Conservation (phyloP, 92 coral and sea anemone genomes). For the Virgularia gustaviana region DNA sequence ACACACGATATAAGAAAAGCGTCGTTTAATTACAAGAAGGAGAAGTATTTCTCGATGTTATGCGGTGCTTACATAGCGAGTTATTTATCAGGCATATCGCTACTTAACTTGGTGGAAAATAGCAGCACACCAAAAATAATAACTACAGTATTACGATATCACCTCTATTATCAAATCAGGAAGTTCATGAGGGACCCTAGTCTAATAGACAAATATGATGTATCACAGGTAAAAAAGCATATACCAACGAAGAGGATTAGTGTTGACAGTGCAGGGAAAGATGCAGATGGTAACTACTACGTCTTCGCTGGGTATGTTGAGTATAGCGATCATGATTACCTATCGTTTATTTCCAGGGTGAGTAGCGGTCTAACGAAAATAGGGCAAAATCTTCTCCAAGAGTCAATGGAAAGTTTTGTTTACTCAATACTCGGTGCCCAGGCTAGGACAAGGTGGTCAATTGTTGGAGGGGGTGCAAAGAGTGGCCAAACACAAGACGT, state of each 20-base stretch:
- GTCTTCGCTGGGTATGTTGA: not conserved
- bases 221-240: not conserved
- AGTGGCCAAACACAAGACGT: not conserved
- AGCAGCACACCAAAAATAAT: not conserved
- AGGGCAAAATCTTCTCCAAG: not conserved
- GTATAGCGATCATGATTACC: not conserved
- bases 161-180: not conserved
- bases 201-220: not conserved
- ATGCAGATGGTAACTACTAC: not conserved
- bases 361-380: not conserved
- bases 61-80: not conserved
- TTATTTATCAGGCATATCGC: not conserved
- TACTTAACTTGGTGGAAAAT: not conserved
- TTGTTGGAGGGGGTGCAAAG: not conserved
- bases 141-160: not conserved
- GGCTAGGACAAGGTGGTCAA: too few relatives aligned
- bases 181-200: not conserved
- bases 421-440: not conserved
- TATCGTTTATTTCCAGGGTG: not conserved
- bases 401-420: not conserved
- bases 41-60: not conserved
- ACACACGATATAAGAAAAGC: not conserved
- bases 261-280: not conserved
- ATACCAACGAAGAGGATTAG: not conserved
- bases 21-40: not conserved